These are phyloP conservation scores for Gymnogyps californianus DNA, from an alignment of 2,113 vertebrate genomes.

Conservation along the genomic window DNA sequence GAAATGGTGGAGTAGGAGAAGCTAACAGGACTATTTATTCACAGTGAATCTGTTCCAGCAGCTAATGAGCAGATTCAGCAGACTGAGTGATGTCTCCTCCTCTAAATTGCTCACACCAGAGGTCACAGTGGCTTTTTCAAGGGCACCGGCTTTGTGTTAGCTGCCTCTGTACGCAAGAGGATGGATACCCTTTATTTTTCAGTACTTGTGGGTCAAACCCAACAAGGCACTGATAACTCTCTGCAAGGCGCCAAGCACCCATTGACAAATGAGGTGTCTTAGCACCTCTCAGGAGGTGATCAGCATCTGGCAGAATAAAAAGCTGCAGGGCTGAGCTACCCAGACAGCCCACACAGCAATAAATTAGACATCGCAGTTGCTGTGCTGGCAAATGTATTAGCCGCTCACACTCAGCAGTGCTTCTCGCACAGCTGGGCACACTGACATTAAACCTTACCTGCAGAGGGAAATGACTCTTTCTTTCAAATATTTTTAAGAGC, in stretches of 20 bases:
- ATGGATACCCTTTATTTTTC: background rate
- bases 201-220: background rate
- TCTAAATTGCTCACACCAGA: background rate
- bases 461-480: background rate
- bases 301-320: conserved; percentile 25
- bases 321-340: background rate
- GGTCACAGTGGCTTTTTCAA: background rate
- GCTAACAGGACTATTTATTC: background rate
- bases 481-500: background rate
- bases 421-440: background rate
- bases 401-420: background rate
- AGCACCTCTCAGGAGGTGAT: background rate
- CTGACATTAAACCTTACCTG: background rate
- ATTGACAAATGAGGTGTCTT: background rate
- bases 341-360: background rate
- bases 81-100: background rate
- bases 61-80: conserved; percentile 14
- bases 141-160: background rate
- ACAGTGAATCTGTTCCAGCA: background rate
- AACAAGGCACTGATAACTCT: background rate
- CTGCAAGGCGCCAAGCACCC: background rate
- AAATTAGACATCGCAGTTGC: background rate
- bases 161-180: background rate
- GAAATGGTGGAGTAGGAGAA: background rate
- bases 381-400: background rate